Evolutionary conservation across 2,797 vertebrate species (phyloP).

Genomic region (Falco biarmicus): DNA sequence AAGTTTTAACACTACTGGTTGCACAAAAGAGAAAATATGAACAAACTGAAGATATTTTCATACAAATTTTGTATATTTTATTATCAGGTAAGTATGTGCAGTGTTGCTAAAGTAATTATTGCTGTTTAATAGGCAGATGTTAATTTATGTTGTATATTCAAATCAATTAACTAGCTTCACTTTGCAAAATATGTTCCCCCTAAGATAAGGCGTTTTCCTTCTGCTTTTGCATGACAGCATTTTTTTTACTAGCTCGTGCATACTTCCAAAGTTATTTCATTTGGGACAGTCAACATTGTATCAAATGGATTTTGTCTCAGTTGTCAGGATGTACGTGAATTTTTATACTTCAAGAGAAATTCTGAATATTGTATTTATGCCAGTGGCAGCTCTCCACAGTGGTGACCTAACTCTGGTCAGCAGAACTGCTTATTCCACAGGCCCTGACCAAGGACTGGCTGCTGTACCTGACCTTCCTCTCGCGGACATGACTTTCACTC

Average conservation of each 20-base stretch:
- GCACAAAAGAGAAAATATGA: neutral
- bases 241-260: neutral
- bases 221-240: neutral
- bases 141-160: neutral
- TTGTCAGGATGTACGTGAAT: rapidly evolving
- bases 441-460: neutral
- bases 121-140: neutral
- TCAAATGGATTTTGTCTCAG: neutral
- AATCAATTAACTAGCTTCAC: neutral
- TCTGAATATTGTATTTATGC: neutral
- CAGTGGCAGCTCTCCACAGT: neutral
- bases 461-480: neutral
- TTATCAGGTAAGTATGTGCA: neutral
- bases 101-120: neutral
- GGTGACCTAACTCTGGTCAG: neutral
- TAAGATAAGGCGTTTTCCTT: neutral
- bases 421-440: neutral
- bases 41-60: neutral
- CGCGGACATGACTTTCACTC: neutral
- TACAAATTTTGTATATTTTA: neutral
- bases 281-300: neutral
- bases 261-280: neutral
- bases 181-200: neutral
- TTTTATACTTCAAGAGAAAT: neutral
- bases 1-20: neutral